These are phyloP conservation scores for Dexiosoma caninum DNA, from an alignment of 2,888 invertebrate species.

Conservation along the genomic window DNA sequence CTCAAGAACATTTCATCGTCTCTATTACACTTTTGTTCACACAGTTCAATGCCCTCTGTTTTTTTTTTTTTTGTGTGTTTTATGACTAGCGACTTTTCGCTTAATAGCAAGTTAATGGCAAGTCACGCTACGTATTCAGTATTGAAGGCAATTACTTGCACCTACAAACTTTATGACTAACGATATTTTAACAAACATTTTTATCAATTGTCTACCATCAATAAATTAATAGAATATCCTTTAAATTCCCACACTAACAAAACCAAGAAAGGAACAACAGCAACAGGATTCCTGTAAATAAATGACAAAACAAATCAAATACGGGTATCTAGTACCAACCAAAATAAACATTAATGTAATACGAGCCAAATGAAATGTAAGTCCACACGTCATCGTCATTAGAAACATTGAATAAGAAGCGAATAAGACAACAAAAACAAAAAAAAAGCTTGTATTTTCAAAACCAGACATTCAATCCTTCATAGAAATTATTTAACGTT, in stretches of 20 bases:
- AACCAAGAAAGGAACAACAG: neutral
- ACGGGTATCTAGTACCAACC: no score
- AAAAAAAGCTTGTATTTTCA: neutral
- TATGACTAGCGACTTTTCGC: neutral
- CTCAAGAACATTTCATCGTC: no score
- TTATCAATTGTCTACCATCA: slow-evolving; percentile 75
- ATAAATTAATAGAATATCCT: slow-evolving; percentile 74
- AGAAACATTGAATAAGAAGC: slow-evolving; percentile 14
- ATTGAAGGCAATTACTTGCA: slow-evolving; percentile 43
- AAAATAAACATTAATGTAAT: slow-evolving; percentile 28
- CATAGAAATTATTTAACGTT: neutral
- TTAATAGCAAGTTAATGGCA: slow-evolving; percentile 10
- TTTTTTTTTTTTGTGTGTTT: neutral
- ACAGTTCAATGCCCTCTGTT: slow-evolving; percentile 7
- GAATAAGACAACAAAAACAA: neutral
- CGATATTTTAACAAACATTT: slow-evolving; percentile 70
- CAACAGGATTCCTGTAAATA: neutral
- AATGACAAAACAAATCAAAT: slow-evolving; percentile 52
- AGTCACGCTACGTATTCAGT: slow-evolving; percentile 6
- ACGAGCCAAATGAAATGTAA: neutral
- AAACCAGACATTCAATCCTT: neutral
- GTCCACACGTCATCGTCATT: slow-evolving; percentile 12
- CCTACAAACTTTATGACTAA: slow-evolving; percentile 71
- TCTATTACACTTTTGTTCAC: neutral
- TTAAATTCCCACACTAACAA: neutral